These are phyloP conservation scores for Mus caroli DNA, from an alignment of 2,797 vertebrate genomes.

Conservation along the genomic window DNA sequence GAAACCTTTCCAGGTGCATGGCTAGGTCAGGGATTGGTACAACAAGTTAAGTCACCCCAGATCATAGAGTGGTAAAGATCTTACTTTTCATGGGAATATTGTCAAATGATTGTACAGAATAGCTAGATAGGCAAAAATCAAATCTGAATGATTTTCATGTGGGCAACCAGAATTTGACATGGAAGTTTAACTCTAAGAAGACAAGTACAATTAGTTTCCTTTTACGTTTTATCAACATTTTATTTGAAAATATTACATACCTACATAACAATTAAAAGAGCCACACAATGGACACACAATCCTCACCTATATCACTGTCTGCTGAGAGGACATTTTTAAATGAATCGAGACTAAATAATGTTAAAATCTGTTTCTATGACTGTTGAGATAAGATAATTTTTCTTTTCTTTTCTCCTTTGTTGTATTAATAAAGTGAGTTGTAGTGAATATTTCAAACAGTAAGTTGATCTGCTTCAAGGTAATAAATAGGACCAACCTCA, in stretches of 20 bases:
- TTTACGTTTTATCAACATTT: too few relatives aligned
- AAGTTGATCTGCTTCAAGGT: not conserved
- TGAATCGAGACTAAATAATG: not conserved
- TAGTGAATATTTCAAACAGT: conserved; percentile 8
- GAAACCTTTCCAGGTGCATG: not conserved
- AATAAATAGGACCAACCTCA: not conserved
- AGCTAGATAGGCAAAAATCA: too few relatives aligned
- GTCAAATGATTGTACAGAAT: too few relatives aligned
- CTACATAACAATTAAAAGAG: not conserved
- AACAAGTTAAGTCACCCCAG: too few relatives aligned
- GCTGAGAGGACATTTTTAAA: not conserved
- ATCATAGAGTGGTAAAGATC: too few relatives aligned
- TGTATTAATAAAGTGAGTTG: conserved; percentile 5
- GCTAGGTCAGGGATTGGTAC: not conserved
- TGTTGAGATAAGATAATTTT: conserved; percentile 13
- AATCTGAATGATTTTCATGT: too few relatives aligned
- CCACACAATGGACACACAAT: not conserved
- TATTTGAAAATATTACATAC: too few relatives aligned
- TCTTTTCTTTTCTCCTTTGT: not conserved
- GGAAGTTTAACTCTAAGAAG: too few relatives aligned
- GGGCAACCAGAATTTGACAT: too few relatives aligned
- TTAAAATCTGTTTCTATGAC: not conserved
- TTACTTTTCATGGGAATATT: too few relatives aligned
- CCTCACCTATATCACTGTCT: not conserved
- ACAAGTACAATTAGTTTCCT: too few relatives aligned